Evolutionary conservation across 2,113 vertebrate genomes (phyloP).

Genomic region (Hyla sarda): DNA sequence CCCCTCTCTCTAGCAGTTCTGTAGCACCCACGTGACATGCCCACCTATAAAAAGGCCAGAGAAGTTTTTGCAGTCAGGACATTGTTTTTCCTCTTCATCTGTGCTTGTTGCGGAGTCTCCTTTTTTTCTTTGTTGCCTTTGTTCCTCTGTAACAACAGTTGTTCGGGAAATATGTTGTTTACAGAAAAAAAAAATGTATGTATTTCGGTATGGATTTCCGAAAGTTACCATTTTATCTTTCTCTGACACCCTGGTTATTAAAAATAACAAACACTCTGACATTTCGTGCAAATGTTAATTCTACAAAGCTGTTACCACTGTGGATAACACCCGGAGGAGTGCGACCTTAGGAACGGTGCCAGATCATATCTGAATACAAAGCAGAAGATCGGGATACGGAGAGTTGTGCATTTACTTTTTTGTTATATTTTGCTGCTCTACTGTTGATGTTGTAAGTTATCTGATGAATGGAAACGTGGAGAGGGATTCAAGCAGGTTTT

Average conservation of each 20-base stretch:
- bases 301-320: constrained; percentile 26
- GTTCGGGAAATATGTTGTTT: neutral
- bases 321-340: constrained; percentile 2
- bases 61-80: neutral
- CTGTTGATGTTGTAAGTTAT: neutral
- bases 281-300: constrained; percentile 15
- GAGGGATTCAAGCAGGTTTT: neutral
- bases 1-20: too few species aligned
- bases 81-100: neutral
- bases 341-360: neutral
- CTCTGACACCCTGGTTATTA: neutral
- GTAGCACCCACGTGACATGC: too few species aligned
- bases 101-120: neutral
- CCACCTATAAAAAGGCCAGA: neutral
- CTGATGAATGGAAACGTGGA: neutral
- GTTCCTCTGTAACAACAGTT: neutral
- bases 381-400: neutral
- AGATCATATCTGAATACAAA: neutral
- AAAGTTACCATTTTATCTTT: neutral
- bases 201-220: neutral
- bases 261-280: constrained; percentile 9
- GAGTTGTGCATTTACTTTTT: neutral
- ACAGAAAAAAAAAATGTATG: neutral
- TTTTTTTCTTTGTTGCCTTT: neutral
- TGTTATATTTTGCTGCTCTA: too few species aligned